Base-by-base conservation (phyloP, 2,113 vertebrate species). In the Tricholaema leucomelas region DNA sequence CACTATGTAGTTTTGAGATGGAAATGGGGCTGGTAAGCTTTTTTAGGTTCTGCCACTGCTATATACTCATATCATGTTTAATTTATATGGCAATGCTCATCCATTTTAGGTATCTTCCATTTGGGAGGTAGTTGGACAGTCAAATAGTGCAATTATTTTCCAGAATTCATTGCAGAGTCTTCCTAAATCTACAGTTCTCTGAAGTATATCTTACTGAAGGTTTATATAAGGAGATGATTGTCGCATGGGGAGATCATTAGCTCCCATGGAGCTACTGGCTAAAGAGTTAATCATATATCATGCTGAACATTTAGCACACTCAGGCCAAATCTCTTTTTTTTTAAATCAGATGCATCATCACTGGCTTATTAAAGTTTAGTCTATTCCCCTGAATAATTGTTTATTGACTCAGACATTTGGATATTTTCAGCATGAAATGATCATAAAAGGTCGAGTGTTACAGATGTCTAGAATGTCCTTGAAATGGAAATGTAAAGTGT, bases 381-480 rank as follows among this genome's bases (percentile, higher is more conserved):
- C 94, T 96, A 13, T 76, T 38, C 31, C 38, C 30, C 36, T 85
- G 69, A 97, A 92, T 91, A 95, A 65, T 63, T 66, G 89, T 90
- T 95, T 96, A 95, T 92, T 97, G 93, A 92, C 76, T 94, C 24
- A 95, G 81, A 50, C 28, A 96, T 95, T 95, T 96, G 52, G 89
- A 76, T 50, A 87, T 96, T 91, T 66, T 30, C 70, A 88, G 90
- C 73, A 96, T 93, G 74, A 95, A 96, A 96, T 97, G 95, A 90
- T 72, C 94, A 94, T 93, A 83, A 95, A 97, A 95, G n/a, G 40
- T 55, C 91, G 63, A 95, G 30, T 83, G 74, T 77, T 80, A 94
- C 28, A 91, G 67, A 91, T 88, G 52, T 95, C 82, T 94, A 95
- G 96, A 96, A 96, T 79, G 91, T 82, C 95, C 92, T 97, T 97